Evolutionary conservation across 2,113 vertebrate species (phyloP).

Genomic region (Arvicanthis niloticus): DNA sequence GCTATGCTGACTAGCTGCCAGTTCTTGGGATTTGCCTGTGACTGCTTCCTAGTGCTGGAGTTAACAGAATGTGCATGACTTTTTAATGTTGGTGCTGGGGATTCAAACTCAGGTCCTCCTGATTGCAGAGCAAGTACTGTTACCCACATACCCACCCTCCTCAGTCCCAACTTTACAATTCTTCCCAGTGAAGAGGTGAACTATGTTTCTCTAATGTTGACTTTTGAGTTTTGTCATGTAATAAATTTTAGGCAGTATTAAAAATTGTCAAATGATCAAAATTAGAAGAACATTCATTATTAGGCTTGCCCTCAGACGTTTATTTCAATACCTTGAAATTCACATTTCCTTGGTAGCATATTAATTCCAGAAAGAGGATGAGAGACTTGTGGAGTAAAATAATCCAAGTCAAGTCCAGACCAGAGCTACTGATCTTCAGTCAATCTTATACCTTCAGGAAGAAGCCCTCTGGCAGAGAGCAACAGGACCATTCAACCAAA

Average conservation of each 20-base stretch:
- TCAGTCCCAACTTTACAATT: neutral
- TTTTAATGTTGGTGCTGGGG: neutral
- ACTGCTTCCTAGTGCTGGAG: neutral
- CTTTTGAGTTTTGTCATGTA: conserved; percentile 34
- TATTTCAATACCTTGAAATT: conserved; percentile 51
- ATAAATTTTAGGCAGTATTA: conserved; percentile 34
- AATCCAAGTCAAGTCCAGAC: conserved; percentile 31
- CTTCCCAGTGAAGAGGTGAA: neutral
- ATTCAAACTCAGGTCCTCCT: neutral
- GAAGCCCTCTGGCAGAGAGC: neutral
- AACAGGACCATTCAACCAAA: conserved; percentile 26
- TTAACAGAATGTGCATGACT: neutral
- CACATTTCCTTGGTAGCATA: neutral
- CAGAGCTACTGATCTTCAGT: conserved; percentile 24
- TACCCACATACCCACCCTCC: neutral
- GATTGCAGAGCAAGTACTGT: no score
- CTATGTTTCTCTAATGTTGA: conserved; percentile 37
- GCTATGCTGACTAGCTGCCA: neutral
- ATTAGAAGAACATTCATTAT: conserved; percentile 31
- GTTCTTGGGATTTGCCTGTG: neutral
- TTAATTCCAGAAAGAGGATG: conserved; percentile 36
- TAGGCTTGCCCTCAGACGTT: neutral
- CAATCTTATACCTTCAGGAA: neutral
- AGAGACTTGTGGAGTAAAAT: neutral
- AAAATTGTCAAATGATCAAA: conserved; percentile 48